Evolutionary conservation across 2,888 invertebrate genomes (phyloP).

Genomic region (Siphonodentalium dalli): DNA sequence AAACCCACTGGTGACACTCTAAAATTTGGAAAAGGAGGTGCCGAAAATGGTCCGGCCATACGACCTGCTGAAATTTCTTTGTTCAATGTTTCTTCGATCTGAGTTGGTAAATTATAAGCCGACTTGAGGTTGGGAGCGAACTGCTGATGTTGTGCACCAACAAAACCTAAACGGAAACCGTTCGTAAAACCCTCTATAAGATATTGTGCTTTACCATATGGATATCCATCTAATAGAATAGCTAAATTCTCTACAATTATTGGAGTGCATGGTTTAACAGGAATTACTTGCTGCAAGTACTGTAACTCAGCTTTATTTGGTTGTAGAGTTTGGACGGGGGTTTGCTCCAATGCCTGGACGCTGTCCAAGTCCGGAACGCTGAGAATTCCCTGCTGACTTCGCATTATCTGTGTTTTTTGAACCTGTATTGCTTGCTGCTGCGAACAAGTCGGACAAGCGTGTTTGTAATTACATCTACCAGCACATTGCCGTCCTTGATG

Average conservation of each 20-base stretch:
- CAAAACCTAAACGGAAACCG: conserved; percentile 3
- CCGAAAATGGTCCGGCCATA: conserved; percentile 9
- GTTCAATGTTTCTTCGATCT: background rate
- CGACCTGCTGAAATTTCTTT: conserved; percentile 5
- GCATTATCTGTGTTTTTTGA: too few species aligned
- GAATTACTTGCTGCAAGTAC: too few species aligned
- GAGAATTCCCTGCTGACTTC: too few species aligned
- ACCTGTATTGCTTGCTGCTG: too few species aligned
- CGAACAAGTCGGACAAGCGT: too few species aligned
- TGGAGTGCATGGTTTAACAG: too few species aligned
- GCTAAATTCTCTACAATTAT: background rate
- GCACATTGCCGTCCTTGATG: too few species aligned
- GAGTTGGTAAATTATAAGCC: background rate
- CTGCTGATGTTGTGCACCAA: background rate
- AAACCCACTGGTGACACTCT: conserved; percentile 8
- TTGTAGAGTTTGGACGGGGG: too few species aligned
- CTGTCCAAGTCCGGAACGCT: too few species aligned
- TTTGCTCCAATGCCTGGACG: too few species aligned
- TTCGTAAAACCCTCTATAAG: conserved; percentile 1
- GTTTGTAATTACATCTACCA: too few species aligned
- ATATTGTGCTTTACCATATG: background rate
- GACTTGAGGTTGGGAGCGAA: background rate
- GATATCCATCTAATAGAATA: background rate
- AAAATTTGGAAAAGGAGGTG: conserved; percentile 8
- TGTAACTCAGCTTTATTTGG: too few species aligned